Evolutionary conservation across 2,797 vertebrate genomes (phyloP).

Genomic region (Monodelphis domestica): DNA sequence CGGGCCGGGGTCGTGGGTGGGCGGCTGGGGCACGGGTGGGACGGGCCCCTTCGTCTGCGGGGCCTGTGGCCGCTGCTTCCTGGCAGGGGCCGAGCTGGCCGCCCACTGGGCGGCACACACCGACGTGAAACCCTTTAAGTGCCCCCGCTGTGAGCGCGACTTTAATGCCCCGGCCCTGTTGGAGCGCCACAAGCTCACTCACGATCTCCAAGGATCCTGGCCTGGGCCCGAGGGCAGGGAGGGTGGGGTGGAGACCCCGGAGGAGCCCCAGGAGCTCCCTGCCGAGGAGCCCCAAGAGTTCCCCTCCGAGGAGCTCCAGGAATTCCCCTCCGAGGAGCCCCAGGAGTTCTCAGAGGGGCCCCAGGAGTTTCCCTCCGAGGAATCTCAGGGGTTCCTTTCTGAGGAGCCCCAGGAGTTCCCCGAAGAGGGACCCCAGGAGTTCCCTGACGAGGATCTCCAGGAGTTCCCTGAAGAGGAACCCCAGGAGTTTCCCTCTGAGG

Average conservation of each 20-base stretch:
- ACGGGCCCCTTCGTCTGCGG: constrained; percentile 71
- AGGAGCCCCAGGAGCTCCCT: constrained; percentile 24
- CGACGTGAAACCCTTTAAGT: constrained; percentile 82
- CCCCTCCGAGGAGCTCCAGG: neutral
- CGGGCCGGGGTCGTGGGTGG: constrained; percentile 61
- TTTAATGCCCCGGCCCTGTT: constrained; percentile 79
- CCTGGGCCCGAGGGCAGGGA: neutral
- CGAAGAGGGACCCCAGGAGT: no score
- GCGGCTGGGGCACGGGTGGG: constrained; percentile 66
- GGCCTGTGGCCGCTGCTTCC: constrained; percentile 77
- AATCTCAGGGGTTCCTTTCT: neutral
- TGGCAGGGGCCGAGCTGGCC: constrained; percentile 73
- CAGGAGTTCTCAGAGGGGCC: neutral
- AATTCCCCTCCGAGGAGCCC: neutral
- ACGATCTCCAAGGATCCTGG: constrained; percentile 69
- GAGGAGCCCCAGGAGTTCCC: neutral
- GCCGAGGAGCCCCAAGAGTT: no score
- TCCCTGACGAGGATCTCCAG: no score
- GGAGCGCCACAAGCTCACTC: constrained; percentile 82
- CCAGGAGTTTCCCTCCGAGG: neutral
- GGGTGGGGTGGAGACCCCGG: fast-evolving
- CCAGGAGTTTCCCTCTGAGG: neutral
- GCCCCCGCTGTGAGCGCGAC: constrained; percentile 81
- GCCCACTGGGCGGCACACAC: constrained; percentile 79
- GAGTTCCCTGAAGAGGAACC: neutral